Conservation (phyloP, 2,888 invertebrate species). For the Agrotis exclamationis region DNA sequence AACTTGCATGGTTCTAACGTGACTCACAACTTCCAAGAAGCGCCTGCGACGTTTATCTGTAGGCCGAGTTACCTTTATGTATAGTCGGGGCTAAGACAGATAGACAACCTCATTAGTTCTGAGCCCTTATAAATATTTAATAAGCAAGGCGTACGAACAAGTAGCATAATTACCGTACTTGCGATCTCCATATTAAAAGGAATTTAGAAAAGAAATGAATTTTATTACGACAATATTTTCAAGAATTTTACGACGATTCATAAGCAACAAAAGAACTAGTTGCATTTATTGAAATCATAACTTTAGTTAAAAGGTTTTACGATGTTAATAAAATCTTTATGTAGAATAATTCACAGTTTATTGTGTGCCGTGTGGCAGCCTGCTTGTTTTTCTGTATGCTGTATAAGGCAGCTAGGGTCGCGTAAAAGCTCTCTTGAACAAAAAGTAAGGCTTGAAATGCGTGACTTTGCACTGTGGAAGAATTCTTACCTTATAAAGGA, state of each 20-base stretch:
- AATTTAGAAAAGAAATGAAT: constrained; percentile 5
- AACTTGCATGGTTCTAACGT: constrained; percentile 70
- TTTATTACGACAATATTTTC: constrained; percentile 1
- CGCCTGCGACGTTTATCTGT: constrained; percentile 57
- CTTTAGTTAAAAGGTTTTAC: constrained; percentile 49
- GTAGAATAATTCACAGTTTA: constrained; percentile 55
- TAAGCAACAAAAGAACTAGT: constrained; percentile 51
- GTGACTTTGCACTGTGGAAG: constrained; percentile 48
- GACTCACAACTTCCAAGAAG: constrained; percentile 72
- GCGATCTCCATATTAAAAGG: background rate
- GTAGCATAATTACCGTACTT: background rate
- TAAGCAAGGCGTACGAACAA: constrained; percentile 6
- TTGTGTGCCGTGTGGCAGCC: constrained; percentile 41
- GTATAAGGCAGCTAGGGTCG: constrained; percentile 53
- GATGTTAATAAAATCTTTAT: constrained; percentile 62
- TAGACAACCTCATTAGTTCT: constrained; percentile 23
- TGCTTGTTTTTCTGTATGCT: constrained; percentile 53
- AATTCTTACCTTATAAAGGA: constrained; percentile 41
- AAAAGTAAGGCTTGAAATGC: constrained; percentile 44
- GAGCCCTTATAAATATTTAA: constrained; percentile 12
- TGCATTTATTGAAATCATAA: constrained; percentile 44
- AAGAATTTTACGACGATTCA: constrained; percentile 26
- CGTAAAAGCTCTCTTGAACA: constrained; percentile 41
- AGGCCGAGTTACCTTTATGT: constrained; percentile 47
- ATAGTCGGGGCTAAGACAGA: constrained; percentile 21